Evolutionary conservation across 2,797 vertebrate species (phyloP).

Genomic region (Lophius americanus): DNA sequence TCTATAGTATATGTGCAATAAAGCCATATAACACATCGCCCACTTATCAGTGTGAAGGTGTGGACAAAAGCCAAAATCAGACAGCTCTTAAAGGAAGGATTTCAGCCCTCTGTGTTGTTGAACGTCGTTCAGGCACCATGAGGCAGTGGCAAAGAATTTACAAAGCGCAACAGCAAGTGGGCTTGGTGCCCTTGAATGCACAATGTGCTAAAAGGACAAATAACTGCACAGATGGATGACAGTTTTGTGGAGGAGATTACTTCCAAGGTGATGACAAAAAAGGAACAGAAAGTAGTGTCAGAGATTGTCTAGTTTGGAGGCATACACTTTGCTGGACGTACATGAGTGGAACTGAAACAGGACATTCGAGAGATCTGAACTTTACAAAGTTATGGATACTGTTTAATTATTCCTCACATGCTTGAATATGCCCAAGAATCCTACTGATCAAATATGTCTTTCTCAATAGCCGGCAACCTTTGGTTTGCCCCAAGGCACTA

Average conservation of each 20-base stretch:
- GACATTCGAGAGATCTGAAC: too few species aligned
- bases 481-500: too few species aligned
- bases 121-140: background rate
- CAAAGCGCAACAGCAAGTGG: background rate
- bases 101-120: background rate
- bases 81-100: background rate
- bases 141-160: background rate
- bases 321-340: too few species aligned
- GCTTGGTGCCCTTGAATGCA: background rate
- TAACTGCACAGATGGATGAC: too few species aligned
- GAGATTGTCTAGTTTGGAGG: background rate
- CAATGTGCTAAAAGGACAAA: background rate
- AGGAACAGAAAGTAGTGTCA: background rate
- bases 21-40: background rate
- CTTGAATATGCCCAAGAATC: too few species aligned
- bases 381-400: too few species aligned
- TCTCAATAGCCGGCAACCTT: too few species aligned
- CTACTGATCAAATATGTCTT: too few species aligned
- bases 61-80: too few species aligned
- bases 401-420: too few species aligned
- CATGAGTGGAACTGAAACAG: too few species aligned
- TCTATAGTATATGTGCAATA: too few species aligned
- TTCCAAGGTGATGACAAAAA: slow-evolving; percentile 1
- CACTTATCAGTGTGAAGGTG: background rate
- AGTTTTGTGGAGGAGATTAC: background rate